Conservation (phyloP, 92 coral and sea anemone genomes). For the Actinostola sp. region DNA sequence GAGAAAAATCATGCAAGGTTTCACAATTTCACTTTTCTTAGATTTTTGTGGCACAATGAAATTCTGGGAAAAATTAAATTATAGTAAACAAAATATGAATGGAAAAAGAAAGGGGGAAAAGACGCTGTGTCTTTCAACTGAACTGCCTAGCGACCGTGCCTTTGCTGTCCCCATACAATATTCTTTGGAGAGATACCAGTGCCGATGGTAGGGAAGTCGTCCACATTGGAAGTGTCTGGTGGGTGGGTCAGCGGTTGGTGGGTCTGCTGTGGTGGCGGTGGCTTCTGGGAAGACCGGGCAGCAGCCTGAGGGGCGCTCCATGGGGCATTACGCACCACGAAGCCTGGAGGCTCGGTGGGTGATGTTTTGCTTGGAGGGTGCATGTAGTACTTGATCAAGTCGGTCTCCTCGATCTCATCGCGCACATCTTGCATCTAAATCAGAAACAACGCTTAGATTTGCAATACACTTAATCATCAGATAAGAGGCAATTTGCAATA, state of each 20-base stretch:
- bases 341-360: conserved; percentile 60
- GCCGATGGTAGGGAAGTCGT: conserved; percentile 97
- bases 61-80: neutral
- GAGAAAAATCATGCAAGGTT: too few relatives aligned
- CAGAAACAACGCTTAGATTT: too few relatives aligned
- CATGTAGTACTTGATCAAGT: conserved; percentile 85
- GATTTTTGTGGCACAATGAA: neutral
- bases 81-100: neutral
- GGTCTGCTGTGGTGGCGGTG: conserved; percentile 45
- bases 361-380: conserved; percentile 91
- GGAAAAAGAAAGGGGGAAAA: too few relatives aligned
- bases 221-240: conserved; percentile 89
- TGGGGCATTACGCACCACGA: conserved; percentile 96
- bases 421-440: conserved; percentile 95
- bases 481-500: too few relatives aligned
- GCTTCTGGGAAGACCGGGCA: conserved; percentile 76
- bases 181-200: conserved; percentile 74
- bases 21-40: neutral
- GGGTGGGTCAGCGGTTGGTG: conserved; percentile 55
- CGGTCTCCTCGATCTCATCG: conserved; percentile 83
- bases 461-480: too few relatives aligned
- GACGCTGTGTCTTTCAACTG: neutral
- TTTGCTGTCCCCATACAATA: conserved; percentile 73
- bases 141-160: conserved; percentile 17
- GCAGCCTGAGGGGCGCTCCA: conserved; percentile 62